Conservation (phyloP, 2,888 invertebrate species). For the Anodontia alba region DNA sequence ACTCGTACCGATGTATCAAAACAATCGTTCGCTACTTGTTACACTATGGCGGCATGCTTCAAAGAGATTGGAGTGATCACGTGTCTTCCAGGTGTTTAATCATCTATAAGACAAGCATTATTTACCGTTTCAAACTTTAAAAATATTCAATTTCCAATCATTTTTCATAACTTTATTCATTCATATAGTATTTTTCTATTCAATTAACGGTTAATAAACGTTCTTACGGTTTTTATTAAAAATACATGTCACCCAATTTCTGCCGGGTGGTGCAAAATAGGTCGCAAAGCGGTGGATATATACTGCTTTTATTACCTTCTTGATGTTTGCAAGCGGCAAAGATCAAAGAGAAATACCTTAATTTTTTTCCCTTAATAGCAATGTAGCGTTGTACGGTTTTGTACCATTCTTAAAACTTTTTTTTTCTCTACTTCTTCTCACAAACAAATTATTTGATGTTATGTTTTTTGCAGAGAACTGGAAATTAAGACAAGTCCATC, state of each 20-base stretch:
- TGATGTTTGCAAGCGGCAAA: slow-evolving; percentile 17
- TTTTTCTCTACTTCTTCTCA: background rate
- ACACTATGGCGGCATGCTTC: slow-evolving; percentile 29
- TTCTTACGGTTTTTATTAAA: no score
- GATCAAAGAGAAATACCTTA: slow-evolving; percentile 7
- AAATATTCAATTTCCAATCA: no score
- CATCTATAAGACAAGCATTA: background rate
- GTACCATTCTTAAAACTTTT: background rate
- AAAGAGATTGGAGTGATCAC: slow-evolving; percentile 17
- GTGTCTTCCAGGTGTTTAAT: slow-evolving; percentile 14
- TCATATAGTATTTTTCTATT: no score
- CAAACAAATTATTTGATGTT: background rate
- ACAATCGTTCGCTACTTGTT: slow-evolving; percentile 9
- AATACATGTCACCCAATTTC: no score
- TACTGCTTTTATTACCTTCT: slow-evolving; percentile 6
- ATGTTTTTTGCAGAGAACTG: background rate
- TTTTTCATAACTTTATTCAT: no score
- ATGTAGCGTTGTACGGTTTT: background rate
- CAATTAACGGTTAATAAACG: no score
- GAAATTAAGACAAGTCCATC: background rate
- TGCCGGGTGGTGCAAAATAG: background rate
- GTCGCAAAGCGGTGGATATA: background rate
- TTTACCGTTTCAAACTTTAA: background rate
- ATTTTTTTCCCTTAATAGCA: slow-evolving; percentile 8
- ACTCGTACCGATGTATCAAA: slow-evolving; percentile 6